These are phyloP conservation scores for Sapayoa aenigma DNA, from an alignment of 2,113 vertebrate species.

Conservation along the genomic window DNA sequence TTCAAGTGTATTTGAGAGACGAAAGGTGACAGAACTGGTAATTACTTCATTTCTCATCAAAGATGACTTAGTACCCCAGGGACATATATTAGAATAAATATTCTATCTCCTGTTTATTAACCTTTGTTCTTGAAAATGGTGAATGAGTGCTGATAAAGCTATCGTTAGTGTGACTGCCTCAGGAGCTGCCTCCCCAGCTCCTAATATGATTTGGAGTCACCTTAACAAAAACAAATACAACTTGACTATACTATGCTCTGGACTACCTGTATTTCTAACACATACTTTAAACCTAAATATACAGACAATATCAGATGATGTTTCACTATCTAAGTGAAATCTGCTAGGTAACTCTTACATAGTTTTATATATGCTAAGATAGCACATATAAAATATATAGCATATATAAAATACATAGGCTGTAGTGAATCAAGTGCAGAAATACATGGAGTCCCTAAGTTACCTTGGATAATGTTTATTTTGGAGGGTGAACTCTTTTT, in stretches of 20 bases:
- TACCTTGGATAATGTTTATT: not conserved
- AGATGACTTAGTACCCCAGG: constrained; percentile 21
- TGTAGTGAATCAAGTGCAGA: too few species aligned
- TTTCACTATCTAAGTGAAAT: not conserved
- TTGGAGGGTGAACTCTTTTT: not conserved
- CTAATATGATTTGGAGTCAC: constrained; percentile 53
- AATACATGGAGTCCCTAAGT: not conserved
- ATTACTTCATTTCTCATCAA: constrained; percentile 67
- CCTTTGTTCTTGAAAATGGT: constrained; percentile 47
- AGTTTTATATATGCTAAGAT: not conserved
- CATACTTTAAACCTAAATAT: not conserved
- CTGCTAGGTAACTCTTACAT: not conserved
- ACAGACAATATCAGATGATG: not conserved
- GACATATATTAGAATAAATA: constrained; percentile 41
- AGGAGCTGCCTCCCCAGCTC: constrained; percentile 26
- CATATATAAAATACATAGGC: too few species aligned
- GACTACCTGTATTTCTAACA: constrained; percentile 1
- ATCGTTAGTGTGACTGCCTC: constrained; percentile 13
- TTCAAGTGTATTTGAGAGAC: constrained; percentile 52
- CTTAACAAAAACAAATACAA: constrained; percentile 53
- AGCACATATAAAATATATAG: not conserved
- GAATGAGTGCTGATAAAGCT: constrained; percentile 39
- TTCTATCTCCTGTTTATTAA: constrained; percentile 56
- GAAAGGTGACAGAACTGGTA: constrained; percentile 47
- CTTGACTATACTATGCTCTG: not conserved